A percentile compares a stretch with the other conserved stretches of the same genome.
These are phyloP conservation scores for Callorhinus ursinus DNA, from an alignment of 2,113 vertebrate genomes.

Conservation along the genomic window DNA sequence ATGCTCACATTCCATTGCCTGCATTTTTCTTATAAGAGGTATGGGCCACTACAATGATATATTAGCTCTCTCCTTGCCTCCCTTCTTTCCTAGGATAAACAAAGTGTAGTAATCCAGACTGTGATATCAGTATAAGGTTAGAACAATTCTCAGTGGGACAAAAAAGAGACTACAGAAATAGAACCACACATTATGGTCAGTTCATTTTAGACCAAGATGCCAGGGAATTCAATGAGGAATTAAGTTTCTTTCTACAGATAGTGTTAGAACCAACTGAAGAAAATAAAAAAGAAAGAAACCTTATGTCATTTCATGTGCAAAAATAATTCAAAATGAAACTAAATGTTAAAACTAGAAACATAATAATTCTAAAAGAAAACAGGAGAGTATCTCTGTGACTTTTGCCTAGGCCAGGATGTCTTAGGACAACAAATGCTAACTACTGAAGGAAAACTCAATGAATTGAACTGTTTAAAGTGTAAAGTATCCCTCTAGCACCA, in stretches of 20 bases:
- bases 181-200: neutral
- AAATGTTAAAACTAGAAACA: neutral
- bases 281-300: neutral
- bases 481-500: neutral
- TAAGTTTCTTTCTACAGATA: neutral
- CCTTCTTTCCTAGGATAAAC: neutral
- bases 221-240: neutral
- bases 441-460: neutral
- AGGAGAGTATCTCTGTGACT: neutral
- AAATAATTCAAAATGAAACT: neutral
- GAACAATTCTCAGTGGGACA: neutral
- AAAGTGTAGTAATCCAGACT: neutral
- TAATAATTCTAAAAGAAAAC: neutral
- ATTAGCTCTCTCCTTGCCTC: neutral
- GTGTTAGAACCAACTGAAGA: neutral
- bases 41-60: neutral
- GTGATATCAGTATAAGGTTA: neutral
- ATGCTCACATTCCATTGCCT: neutral
- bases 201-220: neutral
- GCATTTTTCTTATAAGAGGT: neutral
- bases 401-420: neutral
- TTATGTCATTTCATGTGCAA: neutral
- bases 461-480: neutral
- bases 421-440: neutral
- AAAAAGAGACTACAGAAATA: neutral